Evolutionary conservation across 2,797 vertebrate species (phyloP).

Genomic region (Poecilia wingei): DNA sequence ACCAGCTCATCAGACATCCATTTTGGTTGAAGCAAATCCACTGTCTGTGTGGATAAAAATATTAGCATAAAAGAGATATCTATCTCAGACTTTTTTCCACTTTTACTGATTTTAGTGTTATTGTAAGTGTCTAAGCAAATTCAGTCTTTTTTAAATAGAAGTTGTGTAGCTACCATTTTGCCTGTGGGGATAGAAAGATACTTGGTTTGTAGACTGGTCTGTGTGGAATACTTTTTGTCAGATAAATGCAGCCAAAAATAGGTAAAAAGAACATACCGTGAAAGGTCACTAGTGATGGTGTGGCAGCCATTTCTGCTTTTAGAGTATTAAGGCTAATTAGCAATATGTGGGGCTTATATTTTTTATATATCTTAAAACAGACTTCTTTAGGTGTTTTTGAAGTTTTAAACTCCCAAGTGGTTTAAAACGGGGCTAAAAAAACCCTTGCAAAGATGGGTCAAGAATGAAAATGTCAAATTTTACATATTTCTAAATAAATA

Average conservation of each 20-base stretch:
- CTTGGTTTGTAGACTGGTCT: neutral
- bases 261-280: neutral
- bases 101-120: neutral
- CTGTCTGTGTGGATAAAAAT: neutral
- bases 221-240: neutral
- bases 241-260: neutral
- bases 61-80: neutral
- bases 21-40: neutral
- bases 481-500: neutral
- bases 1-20: neutral
- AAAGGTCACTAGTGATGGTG: neutral
- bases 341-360: neutral
- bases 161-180: neutral
- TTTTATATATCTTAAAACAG: neutral
- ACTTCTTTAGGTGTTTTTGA: neutral
- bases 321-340: neutral
- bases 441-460: neutral
- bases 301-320: neutral
- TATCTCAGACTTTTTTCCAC: neutral
- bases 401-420: neutral
- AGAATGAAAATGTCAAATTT: slow-evolving; percentile 1
- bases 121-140: neutral
- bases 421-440: neutral
- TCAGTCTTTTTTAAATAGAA: neutral
- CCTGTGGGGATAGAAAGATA: neutral